These are phyloP conservation scores for Cheilosia urbana DNA, from an alignment of 2,888 invertebrate genomes.

Conservation along the genomic window DNA sequence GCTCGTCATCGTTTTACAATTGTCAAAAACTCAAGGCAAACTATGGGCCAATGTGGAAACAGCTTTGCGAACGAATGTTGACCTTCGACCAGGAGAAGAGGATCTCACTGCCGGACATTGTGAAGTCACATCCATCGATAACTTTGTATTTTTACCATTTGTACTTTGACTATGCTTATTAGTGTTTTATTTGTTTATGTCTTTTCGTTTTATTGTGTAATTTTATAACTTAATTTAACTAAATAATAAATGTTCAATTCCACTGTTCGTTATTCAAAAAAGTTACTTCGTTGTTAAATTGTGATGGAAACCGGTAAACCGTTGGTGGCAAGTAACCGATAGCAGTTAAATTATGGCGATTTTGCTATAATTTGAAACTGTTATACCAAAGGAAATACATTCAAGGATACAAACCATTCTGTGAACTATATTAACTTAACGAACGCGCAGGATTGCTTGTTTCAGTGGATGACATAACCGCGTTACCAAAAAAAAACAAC, in stretches of 20 bases:
- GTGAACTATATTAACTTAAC: background rate
- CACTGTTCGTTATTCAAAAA: no score
- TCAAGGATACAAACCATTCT: background rate
- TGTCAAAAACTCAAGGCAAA: conserved; percentile 76
- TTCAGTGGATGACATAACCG: no score
- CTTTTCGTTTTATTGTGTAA: conserved; percentile 1
- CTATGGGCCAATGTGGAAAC: conserved; percentile 79
- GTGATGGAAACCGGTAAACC: background rate
- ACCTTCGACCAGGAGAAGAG: conserved; percentile 79
- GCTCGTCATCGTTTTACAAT: conserved; percentile 51
- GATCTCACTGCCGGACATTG: conserved; percentile 79
- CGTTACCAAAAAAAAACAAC: no score
- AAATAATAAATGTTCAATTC: background rate
- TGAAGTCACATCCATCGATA: conserved; percentile 78
- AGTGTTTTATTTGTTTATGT: conserved; percentile 32
- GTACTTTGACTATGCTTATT: conserved; percentile 81
- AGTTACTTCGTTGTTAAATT: background rate
- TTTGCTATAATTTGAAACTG: background rate
- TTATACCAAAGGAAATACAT: conserved; percentile 1
- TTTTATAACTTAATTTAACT: conserved; percentile 22
- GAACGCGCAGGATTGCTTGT: background rate
- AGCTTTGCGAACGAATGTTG: conserved; percentile 80
- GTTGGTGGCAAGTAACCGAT: background rate
- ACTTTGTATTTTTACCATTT: conserved; percentile 79
- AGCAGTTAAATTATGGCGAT: background rate